These are phyloP conservation scores for Syrista parreyssii DNA, from an alignment of 2,888 invertebrate genomes.

Conservation along the genomic window DNA sequence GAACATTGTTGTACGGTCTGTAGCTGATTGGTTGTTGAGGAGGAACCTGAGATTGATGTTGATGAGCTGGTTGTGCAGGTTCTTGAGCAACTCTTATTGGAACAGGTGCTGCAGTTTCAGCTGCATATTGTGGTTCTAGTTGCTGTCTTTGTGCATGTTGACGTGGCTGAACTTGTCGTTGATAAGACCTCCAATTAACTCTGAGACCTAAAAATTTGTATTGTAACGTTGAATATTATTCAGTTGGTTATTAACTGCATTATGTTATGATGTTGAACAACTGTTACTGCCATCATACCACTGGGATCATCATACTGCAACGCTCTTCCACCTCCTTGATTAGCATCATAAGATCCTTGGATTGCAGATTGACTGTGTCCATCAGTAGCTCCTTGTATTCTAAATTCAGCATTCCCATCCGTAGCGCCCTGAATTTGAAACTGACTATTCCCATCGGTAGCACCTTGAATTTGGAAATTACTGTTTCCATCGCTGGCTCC, in stretches of 20 bases:
- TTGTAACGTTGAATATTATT: too few relatives aligned
- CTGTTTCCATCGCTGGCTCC: constrained; percentile 52
- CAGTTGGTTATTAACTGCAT: too few relatives aligned
- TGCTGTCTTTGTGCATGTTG: constrained; percentile 25
- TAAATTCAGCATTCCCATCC: constrained; percentile 33
- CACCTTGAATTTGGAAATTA: constrained; percentile 48
- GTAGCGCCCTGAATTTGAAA: constrained; percentile 39
- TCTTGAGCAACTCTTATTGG: neutral
- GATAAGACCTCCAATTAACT: constrained; percentile 59
- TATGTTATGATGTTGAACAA: too few relatives aligned
- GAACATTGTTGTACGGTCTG: constrained; percentile 52
- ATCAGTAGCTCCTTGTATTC: constrained; percentile 42
- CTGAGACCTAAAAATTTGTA: constrained; percentile 43
- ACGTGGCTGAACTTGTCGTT: constrained; percentile 26
- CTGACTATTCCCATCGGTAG: constrained; percentile 47
- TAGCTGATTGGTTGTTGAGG: constrained; percentile 39
- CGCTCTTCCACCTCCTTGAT: constrained; percentile 37
- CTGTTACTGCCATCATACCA: constrained; percentile 36
- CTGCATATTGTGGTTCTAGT: constrained; percentile 28
- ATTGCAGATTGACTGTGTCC: constrained; percentile 39
- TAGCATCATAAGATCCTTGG: constrained; percentile 45
- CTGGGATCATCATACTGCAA: constrained; percentile 57
- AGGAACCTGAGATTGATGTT: constrained; percentile 26
- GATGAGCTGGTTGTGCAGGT: constrained; percentile 12
- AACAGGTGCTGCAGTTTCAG: constrained; percentile 15